A percentile compares a stretch with the other conserved stretches of the same genome.
phyloP scores from a whole-genome alignment of 2,113 vertebrate species.

The Tachysurus vachellii region DNA sequence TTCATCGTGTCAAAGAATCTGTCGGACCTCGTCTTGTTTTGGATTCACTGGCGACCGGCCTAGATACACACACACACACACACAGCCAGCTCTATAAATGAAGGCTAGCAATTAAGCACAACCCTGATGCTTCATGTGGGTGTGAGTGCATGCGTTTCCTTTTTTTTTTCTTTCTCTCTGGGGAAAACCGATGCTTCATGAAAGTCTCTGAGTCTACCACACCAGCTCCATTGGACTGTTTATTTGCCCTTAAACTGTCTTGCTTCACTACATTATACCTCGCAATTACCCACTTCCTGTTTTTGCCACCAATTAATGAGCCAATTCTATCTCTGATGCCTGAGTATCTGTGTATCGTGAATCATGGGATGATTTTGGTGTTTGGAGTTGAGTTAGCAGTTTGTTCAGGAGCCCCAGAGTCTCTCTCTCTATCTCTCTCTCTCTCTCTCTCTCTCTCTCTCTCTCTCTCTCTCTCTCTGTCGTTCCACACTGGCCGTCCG shows the following conservation, averaged over 20 bases:
- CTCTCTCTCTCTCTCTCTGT: background rate
- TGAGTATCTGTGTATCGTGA: background rate
- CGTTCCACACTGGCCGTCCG: conserved; percentile 23
- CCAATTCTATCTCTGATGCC: background rate
- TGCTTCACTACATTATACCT: background rate
- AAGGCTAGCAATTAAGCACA: conserved; percentile 52
- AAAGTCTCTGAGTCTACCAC: background rate
- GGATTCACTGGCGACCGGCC: conserved; percentile 26
- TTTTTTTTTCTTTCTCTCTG: background rate
- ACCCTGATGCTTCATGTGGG: conserved; percentile 31
- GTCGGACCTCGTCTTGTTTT: conserved; percentile 43
- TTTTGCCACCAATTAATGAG: conserved; percentile 9
- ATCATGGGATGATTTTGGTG: conserved; percentile 12
- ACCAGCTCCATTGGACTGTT: background rate
- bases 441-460: conserved; percentile 5
- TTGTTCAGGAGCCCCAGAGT: background rate
- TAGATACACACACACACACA: conserved; percentile 23
- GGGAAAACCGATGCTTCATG: background rate
- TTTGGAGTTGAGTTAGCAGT: conserved; percentile 30
- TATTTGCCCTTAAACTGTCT: background rate
- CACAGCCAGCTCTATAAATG: conserved; percentile 49
- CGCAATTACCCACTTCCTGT: conserved; percentile 12
- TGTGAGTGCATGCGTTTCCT: background rate
- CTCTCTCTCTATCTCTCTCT: conserved; percentile 2
- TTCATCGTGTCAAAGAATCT: conserved; percentile 47